These are phyloP conservation scores for Peromyscus aztecus DNA, from an alignment of 2,797 vertebrate genomes.

Conservation along the genomic window DNA sequence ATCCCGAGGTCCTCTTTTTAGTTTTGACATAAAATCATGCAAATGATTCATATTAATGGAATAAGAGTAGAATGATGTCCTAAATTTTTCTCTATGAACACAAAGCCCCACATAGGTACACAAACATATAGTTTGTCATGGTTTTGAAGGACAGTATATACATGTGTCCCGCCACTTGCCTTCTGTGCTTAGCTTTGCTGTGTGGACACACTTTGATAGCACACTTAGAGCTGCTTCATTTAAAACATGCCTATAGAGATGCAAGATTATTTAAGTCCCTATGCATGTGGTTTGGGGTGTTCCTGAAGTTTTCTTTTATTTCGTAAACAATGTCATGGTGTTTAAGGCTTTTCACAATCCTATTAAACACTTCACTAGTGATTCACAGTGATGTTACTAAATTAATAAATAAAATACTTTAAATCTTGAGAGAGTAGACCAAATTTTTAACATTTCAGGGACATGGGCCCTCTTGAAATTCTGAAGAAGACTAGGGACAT, in stretches of 20 bases:
- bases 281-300: not conserved
- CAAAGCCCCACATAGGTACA: not conserved
- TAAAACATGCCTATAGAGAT: not conserved
- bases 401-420: not conserved
- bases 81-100: conserved; percentile 1
- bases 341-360: not conserved
- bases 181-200: conserved; percentile 8
- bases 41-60: not conserved
- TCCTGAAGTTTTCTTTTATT: conserved; percentile 17
- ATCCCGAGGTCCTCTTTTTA: not conserved
- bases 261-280: not conserved
- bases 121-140: not conserved
- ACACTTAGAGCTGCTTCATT: not conserved
- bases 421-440: conserved; percentile 18
- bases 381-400: not conserved
- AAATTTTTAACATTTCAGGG: conserved; percentile 14
- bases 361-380: not conserved
- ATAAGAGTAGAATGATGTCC: not conserved
- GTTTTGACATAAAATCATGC: not conserved
- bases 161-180: not conserved
- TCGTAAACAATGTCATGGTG: not conserved
- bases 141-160: conserved; percentile 14
- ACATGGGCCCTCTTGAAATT: not conserved
- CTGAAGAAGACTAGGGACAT: not conserved
- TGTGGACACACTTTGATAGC: conserved; percentile 31